Evolutionary conservation across 2,888 invertebrate genomes (phyloP).

Genomic region (Netelia fuscicornis): DNA sequence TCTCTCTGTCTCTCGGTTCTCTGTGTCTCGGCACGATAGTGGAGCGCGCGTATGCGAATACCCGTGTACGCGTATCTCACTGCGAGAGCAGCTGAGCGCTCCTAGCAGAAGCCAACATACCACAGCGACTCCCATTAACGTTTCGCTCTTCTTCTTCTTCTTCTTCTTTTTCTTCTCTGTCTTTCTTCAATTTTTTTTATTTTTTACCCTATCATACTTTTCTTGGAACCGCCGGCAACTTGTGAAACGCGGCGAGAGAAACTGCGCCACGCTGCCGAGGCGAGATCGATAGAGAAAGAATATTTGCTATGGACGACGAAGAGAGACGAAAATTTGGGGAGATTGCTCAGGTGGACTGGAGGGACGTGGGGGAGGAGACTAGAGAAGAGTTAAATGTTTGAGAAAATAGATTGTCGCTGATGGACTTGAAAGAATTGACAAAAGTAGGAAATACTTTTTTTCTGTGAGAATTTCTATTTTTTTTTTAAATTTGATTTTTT

Average conservation of each 20-base stretch:
- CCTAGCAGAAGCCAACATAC: not conserved
- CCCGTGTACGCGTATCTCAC: not conserved
- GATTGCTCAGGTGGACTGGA: not conserved
- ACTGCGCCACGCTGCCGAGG: not conserved
- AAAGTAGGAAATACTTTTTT: too few species aligned
- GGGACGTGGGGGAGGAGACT: too few species aligned
- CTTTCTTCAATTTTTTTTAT: not conserved
- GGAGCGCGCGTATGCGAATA: not conserved
- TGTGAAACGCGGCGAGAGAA: conserved; percentile 16
- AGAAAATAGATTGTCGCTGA: too few species aligned
- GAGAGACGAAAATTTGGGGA: not conserved
- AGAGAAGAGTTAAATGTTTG: too few species aligned
- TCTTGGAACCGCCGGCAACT: conserved; percentile 14
- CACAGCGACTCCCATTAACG: conserved; percentile 28
- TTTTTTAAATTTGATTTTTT: too few species aligned
- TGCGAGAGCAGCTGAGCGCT: not conserved
- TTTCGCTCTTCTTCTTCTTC: not conserved
- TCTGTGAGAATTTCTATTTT: too few species aligned
- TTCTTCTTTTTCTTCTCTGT: not conserved
- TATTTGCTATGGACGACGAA: not conserved
- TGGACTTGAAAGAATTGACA: too few species aligned
- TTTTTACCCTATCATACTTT: not conserved
- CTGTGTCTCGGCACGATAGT: not conserved
- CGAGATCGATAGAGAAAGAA: not conserved
- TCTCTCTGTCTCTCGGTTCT: not conserved